A percentile compares a stretch with the other conserved stretches of the same genome.
Conservation (phyloP, 53 echinoderm and acorn worm species). For the Astropecten irregularis region DNA sequence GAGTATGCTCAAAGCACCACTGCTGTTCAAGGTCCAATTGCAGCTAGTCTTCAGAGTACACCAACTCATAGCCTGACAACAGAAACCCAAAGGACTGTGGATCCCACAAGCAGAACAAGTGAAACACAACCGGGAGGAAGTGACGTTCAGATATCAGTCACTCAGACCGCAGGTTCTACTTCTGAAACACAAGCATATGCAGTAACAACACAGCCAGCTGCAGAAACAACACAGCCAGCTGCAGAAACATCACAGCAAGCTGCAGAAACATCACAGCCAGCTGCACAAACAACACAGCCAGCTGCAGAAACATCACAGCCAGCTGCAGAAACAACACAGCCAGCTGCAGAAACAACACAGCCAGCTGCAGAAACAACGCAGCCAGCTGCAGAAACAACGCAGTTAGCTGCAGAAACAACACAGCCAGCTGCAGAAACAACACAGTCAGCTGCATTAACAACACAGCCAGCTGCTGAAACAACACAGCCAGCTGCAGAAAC, state of each 20-base stretch:
- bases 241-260: neutral
- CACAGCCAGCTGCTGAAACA: neutral
- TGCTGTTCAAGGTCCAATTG: too few species aligned
- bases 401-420: neutral
- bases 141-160: too few species aligned
- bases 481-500: neutral
- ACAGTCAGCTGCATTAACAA: neutral
- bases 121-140: too few species aligned
- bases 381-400: neutral
- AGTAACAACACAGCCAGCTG: too few species aligned
- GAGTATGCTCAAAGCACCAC: too few species aligned
- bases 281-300: too few species aligned
- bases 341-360: neutral
- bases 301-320: neutral
- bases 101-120: too few species aligned
- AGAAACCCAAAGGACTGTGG: too few species aligned
- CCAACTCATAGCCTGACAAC: too few species aligned
- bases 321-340: neutral
- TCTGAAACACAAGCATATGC: neutral
- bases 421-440: neutral
- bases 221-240: neutral
- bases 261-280: neutral
- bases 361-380: too few species aligned
- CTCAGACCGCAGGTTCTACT: too few species aligned
- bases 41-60: too few species aligned